Evolutionary conservation across 1,140 invertebrate species (phyloP).

Genomic region (Drosophila chauvacae): DNA sequence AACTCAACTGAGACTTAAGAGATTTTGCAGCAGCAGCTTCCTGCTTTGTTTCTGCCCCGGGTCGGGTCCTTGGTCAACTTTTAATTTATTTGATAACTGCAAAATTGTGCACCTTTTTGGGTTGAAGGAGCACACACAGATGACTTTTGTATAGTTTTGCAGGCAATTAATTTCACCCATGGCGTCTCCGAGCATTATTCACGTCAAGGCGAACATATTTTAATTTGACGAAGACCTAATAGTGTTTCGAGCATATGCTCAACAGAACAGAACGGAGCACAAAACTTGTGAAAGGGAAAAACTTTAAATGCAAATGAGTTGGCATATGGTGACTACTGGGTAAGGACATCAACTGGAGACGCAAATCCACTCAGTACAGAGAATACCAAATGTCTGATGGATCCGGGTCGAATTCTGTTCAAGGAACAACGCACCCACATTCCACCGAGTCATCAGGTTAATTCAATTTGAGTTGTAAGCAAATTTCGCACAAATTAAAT

Average conservation of each 20-base stretch:
- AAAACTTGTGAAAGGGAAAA: slow-evolving; percentile 51
- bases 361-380: background rate
- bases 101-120: slow-evolving; percentile 58
- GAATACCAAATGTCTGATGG: background rate
- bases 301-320: slow-evolving; percentile 62
- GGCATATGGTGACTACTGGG: slow-evolving; percentile 33
- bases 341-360: slow-evolving; percentile 21
- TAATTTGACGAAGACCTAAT: slow-evolving; percentile 63
- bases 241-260: slow-evolving; percentile 46
- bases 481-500: slow-evolving; percentile 78
- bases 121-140: slow-evolving; percentile 18
- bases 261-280: background rate
- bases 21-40: slow-evolving; percentile 53
- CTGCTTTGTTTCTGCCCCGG: slow-evolving; percentile 33
- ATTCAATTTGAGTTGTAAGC: slow-evolving; percentile 78
- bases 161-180: slow-evolving; percentile 74
- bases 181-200: slow-evolving; percentile 37
- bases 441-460: slow-evolving; percentile 67
- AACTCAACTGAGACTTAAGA: slow-evolving; percentile 51
- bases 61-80: slow-evolving; percentile 65
- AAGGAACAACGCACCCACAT: slow-evolving; percentile 17
- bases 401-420: slow-evolving; percentile 12
- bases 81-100: slow-evolving; percentile 69
- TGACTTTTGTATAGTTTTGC: slow-evolving; percentile 60
- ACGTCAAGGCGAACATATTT: slow-evolving; percentile 45